These are phyloP conservation scores for Benthosema pterotum DNA, from an alignment of 2,797 vertebrate genomes.

Conservation along the genomic window DNA sequence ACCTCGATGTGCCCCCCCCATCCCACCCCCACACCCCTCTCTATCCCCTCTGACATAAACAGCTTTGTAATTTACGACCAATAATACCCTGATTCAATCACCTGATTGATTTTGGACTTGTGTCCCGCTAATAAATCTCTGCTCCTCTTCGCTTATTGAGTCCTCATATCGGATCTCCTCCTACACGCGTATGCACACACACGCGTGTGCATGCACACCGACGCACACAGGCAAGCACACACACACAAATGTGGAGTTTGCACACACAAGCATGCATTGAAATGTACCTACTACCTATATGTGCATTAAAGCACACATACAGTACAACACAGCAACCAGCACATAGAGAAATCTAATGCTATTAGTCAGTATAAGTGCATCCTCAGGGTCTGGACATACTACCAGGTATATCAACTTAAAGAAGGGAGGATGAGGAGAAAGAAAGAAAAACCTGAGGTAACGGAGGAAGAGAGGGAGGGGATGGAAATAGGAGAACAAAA, in stretches of 20 bases:
- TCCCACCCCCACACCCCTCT: conserved; percentile 48
- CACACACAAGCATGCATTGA: background rate
- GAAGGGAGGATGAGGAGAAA: conserved; percentile 19
- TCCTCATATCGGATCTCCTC: conserved; percentile 83
- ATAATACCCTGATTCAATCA: conserved; percentile 88
- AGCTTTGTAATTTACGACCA: conserved; percentile 81
- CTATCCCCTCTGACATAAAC: conserved; percentile 73
- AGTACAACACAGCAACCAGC: conserved; percentile 1
- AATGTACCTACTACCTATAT: background rate
- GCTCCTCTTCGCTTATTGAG: conserved; percentile 93
- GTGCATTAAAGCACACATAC: background rate
- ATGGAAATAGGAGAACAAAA: conserved; percentile 37
- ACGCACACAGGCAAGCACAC: conserved; percentile 13
- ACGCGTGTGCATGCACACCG: conserved; percentile 8
- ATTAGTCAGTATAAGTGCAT: conserved; percentile 95
- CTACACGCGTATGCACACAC: conserved; percentile 43
- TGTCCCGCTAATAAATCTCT: conserved; percentile 84
- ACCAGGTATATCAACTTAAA: conserved; percentile 74
- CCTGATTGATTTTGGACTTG: conserved; percentile 85
- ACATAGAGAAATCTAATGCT: conserved; percentile 79
- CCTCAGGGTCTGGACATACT: conserved; percentile 77
- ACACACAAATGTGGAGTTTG: background rate
- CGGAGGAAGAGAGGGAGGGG: conserved; percentile 24
- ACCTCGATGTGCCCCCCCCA: conserved; percentile 64
- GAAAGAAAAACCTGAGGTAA: conserved; percentile 22